Evolutionary conservation across 37 sponge, comb jelly and placozoan species (phyloP).

Genomic region (Bolinopsis microptera): DNA sequence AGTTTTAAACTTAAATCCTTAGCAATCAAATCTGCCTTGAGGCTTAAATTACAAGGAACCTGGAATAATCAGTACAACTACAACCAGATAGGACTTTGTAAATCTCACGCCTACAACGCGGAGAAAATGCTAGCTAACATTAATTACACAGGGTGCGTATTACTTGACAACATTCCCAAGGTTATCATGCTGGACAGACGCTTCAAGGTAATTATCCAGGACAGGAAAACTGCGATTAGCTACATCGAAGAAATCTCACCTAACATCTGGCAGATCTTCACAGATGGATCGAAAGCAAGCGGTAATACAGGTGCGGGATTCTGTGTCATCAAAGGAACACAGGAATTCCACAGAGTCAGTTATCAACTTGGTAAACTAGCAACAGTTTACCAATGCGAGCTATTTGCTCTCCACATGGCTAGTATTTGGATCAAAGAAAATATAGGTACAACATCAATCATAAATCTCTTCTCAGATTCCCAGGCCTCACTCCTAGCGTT

Average conservation of each 20-base stretch:
- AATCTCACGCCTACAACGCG: not conserved
- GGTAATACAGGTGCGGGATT: not conserved
- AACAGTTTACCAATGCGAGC: not conserved
- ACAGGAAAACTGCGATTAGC: not conserved
- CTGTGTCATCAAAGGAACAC: not conserved
- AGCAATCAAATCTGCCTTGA: not conserved
- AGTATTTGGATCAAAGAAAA: not conserved
- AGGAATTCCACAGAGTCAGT: not conserved
- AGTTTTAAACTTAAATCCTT: not conserved
- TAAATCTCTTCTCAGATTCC: not conserved
- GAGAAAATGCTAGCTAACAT: not conserved
- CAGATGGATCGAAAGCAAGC: not conserved
- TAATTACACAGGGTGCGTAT: not conserved
- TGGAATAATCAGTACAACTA: not conserved
- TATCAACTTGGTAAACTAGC: not conserved
- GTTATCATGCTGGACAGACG: not conserved
- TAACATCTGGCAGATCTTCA: not conserved
- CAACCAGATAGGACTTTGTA: not conserved
- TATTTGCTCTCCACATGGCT: not conserved
- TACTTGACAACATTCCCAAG: not conserved
- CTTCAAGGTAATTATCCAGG: not conserved
- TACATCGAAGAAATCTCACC: not conserved
- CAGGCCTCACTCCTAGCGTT: not conserved
- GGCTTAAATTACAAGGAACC: not conserved
- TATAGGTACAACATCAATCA: not conserved